phyloP scores from a whole-genome alignment of 2,888 invertebrate species.

The Clusia tigrina region DNA sequence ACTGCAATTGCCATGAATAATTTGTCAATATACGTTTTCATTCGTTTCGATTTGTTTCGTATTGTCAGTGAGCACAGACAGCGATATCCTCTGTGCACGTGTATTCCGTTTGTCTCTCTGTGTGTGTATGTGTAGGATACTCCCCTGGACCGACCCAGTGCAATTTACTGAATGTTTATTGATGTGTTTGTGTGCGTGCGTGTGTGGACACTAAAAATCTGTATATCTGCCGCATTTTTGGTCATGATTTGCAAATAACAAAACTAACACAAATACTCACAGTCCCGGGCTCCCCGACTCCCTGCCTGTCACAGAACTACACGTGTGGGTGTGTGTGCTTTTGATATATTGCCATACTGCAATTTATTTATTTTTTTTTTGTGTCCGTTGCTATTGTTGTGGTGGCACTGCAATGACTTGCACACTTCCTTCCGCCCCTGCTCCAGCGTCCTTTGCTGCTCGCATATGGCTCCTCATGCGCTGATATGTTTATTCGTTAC shows the following conservation, averaged over 20 bases:
- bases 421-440: background rate
- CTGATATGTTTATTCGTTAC: background rate
- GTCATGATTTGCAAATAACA: constrained; percentile 18
- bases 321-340: background rate
- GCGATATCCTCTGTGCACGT: too few species aligned
- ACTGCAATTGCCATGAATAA: constrained; percentile 44
- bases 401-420: background rate
- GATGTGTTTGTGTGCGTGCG: constrained; percentile 10
- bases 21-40: constrained; percentile 52
- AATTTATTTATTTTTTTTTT: too few species aligned
- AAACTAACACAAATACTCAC: background rate
- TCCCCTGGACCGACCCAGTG: background rate
- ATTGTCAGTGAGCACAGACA: too few species aligned
- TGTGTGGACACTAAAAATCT: constrained; percentile 19
- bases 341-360: too few species aligned
- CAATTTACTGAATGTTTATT: background rate
- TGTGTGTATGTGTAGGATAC: background rate
- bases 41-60: too few species aligned
- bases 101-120: background rate
- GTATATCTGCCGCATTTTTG: constrained; percentile 20
- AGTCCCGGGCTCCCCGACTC: background rate
- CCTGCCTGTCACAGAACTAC: background rate
- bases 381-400: background rate
- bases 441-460: constrained; percentile 6
- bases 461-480: background rate